Evolutionary conservation across 92 coral and sea anemone genomes (phyloP), one percentile per base, ranked within the genome.

Genomic region (Bergia sp.): DNA sequence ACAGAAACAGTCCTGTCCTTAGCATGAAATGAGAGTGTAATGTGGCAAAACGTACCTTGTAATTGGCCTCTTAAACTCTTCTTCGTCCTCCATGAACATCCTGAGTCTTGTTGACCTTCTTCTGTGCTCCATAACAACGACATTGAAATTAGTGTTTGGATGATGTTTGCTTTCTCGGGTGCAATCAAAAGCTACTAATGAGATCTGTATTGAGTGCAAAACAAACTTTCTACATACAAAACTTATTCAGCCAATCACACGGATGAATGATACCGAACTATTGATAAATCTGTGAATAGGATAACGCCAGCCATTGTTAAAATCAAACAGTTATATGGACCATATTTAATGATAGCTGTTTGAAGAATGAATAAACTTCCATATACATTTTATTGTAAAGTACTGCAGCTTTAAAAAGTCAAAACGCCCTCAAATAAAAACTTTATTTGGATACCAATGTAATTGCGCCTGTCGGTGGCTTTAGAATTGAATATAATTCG

Each of bases 41-140:
- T 20, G 20, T 3, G 4, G n/a, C 5, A 15, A 61, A 23, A 0
- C 69, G 47, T 45, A 89, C 88, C 88, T 82, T 5, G 92, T 87
- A 43, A 78, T 87, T 81, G 92, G 65, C 15, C 77, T 76, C 75
- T 67, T 38, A 38, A 85, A 80, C 71, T 80, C 88, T 40, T 93
- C 94, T 15, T 90, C 96, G 3, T 90, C 94, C 87, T 85, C 83
- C 77, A 93, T 92, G 47, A 89, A 40, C 47, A n/a, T 79, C 57
- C 90, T 85, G 23, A 88, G 53, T 79, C 88, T 91, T 89, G 79
- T 90, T 87, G 88, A 88, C 81, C 61, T 92, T 79, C 81, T 91
- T 77, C 79, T 92, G 86, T 85, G 81, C 82, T 95, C 92, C 96
- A 92, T 92, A 86, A 89, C 94, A 89, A 90, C 92, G 61, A 57